phyloP scores from a whole-genome alignment of 2,113 vertebrate genomes.

The Ancistrus triradiatus region DNA sequence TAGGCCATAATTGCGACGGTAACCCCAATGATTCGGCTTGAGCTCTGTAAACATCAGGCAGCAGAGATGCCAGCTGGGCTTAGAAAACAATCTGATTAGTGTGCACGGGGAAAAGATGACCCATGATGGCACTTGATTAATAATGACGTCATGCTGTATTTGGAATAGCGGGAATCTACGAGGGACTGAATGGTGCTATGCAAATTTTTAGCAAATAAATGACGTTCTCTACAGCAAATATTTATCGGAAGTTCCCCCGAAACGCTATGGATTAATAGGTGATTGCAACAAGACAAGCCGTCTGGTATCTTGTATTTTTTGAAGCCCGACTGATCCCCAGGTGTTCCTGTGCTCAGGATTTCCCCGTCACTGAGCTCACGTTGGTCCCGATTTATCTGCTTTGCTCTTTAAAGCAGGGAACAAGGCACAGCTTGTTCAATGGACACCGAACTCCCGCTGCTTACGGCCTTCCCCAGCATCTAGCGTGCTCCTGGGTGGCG shows the following conservation, averaged over 20 bases:
- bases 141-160: conserved; percentile 5
- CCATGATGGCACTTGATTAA: conserved; percentile 15
- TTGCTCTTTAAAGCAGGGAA: conserved; percentile 71
- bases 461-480: conserved; percentile 62
- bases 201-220: no score
- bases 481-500: conserved; percentile 73
- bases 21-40: conserved; percentile 73
- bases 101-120: conserved; percentile 2
- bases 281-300: no score
- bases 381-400: conserved; percentile 75
- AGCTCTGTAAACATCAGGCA: conserved; percentile 73
- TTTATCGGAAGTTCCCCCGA: no score
- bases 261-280: neutral
- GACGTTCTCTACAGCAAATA: no score
- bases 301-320: conserved; percentile 26
- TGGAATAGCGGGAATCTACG: conserved; percentile 1
- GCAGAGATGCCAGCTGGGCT: conserved; percentile 60
- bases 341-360: conserved; percentile 59
- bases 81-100: conserved; percentile 61
- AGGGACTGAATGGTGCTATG: no score
- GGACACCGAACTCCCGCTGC: conserved; percentile 65
- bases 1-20: conserved; percentile 70
- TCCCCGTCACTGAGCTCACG: conserved; percentile 72
- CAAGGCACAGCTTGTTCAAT: conserved; percentile 74
- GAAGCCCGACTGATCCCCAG: conserved; percentile 72